Base-by-base conservation (phyloP, 2,797 vertebrate species). In the Scomberomorus guttatus region DNA sequence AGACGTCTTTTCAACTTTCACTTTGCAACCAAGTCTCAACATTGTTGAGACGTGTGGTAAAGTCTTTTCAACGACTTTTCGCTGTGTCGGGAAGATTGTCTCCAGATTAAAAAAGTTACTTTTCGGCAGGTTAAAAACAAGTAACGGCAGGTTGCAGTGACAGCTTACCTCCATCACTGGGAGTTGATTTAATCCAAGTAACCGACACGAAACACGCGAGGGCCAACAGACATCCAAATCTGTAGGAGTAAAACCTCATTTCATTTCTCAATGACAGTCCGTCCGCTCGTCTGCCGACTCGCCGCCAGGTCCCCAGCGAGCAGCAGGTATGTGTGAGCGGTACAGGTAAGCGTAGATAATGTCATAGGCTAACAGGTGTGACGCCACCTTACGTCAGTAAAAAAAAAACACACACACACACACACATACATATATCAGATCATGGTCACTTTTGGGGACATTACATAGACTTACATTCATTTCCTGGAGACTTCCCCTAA, bases 201-300 rank as follows among this genome's bases (percentile, higher is more conserved):
- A 84, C 2, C 0, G 86, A 81, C 4, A 92, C 5, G 0, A 92
- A 51, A 29, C 86, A 84, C 4, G 24, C 75, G 14, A 83, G 5
- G 42, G 11, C 75, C 48, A 92, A 5, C 29, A 93, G 8, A 75
- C 62, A 82, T 14, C 74, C 69, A 69, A 78, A 3, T 46, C 70
- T 92, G 1, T 82, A 6, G 74, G 76, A 24, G 25, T 52, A 72
- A 42, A 77, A 14, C 92, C 83, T 93, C 91, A 94, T 93, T 29
- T 93, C 90, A 91, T 83, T 51, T 61, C 73, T 48, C 69, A n/a
- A 42, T 0, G 12, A 6, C 34, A 10, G 67, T 20, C 29, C 7
- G n/a, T 18, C 57, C 7, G 62, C 32, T 4, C 9, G 12, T 52
- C 4, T 61, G 12, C 24, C 14, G 20, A 15, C 39, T 17, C 6